A percentile compares a stretch with the other conserved stretches of the same genome.
phyloP scores from a whole-genome alignment of 2,888 invertebrate genomes.

The Habrosyne pyritoides region DNA sequence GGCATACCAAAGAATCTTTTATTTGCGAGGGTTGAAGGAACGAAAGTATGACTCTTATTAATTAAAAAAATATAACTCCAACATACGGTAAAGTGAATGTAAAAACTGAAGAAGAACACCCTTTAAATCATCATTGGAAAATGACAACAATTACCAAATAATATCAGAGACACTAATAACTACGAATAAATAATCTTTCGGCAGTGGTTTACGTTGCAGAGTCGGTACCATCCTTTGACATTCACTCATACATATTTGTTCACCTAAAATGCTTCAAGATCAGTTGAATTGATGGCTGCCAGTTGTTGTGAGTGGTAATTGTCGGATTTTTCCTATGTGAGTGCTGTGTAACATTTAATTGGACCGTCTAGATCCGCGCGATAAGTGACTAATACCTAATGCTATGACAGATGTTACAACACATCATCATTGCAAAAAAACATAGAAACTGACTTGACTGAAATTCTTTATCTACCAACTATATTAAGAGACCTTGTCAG shows the following conservation, averaged over 20 bases:
- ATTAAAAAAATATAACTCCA: constrained; percentile 13
- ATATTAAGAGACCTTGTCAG: no score
- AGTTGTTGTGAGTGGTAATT: background rate
- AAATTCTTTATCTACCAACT: background rate
- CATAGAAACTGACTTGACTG: background rate
- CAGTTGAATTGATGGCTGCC: background rate
- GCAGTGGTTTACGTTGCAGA: no score
- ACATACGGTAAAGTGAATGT: constrained; percentile 5
- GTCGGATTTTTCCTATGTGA: background rate
- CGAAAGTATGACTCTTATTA: constrained; percentile 74
- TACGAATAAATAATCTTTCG: no score
- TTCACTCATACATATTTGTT: background rate
- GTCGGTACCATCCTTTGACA: background rate
- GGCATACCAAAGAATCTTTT: constrained; percentile 42
- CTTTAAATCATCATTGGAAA: background rate
- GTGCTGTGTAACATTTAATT: background rate
- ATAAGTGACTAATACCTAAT: background rate
- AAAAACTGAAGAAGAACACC: background rate
- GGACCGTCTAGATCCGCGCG: background rate
- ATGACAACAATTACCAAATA: background rate
- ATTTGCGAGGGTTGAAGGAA: constrained; percentile 76
- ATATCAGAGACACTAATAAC: no score
- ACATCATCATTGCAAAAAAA: background rate
- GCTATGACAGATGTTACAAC: background rate
- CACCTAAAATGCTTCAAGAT: background rate